Conservation (phyloP, 2,797 vertebrate species). For the Hippoglossus hippoglossus region DNA sequence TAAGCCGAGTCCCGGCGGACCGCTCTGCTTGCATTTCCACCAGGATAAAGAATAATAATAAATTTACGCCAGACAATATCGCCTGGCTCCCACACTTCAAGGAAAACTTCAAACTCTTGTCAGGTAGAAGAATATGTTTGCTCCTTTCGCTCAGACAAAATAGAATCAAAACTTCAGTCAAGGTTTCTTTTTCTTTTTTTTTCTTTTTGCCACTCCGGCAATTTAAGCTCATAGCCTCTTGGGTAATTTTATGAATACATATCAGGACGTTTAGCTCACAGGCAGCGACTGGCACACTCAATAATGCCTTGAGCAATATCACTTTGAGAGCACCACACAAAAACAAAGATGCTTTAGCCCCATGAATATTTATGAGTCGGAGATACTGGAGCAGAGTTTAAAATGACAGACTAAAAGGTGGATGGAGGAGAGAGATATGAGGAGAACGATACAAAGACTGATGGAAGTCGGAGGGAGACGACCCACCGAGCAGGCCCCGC, state of each 20-base stretch:
- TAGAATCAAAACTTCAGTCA: constrained; percentile 51
- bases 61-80: constrained; percentile 45
- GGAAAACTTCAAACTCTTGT: constrained; percentile 64
- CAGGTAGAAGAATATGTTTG: constrained; percentile 49
- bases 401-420: constrained; percentile 52
- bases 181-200: constrained; percentile 21
- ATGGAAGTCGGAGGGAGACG: constrained; percentile 18
- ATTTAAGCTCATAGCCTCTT: constrained; percentile 69
- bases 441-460: constrained; percentile 32
- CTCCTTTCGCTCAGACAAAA: constrained; percentile 47
- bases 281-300: constrained; percentile 64
- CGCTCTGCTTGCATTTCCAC: constrained; percentile 52
- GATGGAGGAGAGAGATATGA: constrained; percentile 41
- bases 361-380: constrained; percentile 76
- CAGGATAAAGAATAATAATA: constrained; percentile 60
- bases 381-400: constrained; percentile 40
- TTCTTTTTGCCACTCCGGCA: constrained; percentile 57
- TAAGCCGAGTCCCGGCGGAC: constrained; percentile 44
- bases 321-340: constrained; percentile 73
- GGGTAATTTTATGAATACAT: constrained; percentile 80
- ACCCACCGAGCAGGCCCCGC: constrained; percentile 1
- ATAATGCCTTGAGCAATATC: constrained; percentile 76
- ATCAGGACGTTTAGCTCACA: constrained; percentile 76
- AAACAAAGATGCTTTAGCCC: constrained; percentile 71
- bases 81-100: constrained; percentile 59